Conservation (phyloP, 2,113 vertebrate species). For the Cynopterus brachyotis region DNA sequence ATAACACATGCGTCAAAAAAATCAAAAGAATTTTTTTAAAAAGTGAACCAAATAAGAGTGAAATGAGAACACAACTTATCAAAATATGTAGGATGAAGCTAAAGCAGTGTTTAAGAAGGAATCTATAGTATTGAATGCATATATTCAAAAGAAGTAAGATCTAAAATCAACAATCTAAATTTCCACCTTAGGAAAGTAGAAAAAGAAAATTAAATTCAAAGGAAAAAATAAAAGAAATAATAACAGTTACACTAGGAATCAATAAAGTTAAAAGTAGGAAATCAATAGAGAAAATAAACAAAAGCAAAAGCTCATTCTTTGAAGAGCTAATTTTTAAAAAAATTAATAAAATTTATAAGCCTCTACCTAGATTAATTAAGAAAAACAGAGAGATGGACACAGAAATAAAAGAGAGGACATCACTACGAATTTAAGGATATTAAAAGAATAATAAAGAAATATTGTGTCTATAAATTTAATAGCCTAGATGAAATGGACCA, state of each 20-base stretch:
- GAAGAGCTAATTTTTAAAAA: background rate
- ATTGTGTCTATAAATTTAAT: background rate
- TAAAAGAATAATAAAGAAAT: background rate
- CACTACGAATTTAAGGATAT: background rate
- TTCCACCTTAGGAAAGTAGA: background rate
- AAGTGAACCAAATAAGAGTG: background rate
- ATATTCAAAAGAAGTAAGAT: background rate
- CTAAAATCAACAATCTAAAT: background rate
- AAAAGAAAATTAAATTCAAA: background rate
- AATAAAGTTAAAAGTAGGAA: background rate
- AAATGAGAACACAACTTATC: background rate
- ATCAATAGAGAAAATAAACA: background rate
- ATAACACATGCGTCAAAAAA: background rate
- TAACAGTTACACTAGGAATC: background rate
- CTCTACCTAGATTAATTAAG: background rate
- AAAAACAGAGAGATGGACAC: background rate
- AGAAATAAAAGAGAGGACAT: background rate
- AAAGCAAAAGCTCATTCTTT: background rate
- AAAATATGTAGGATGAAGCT: background rate
- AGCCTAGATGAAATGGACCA: background rate
- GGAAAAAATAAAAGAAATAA: background rate
- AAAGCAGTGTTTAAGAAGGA: background rate
- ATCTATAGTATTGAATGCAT: background rate
- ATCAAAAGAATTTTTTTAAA: background rate
- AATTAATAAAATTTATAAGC: background rate